Conservation (phyloP, 2,797 vertebrate genomes). For the Chloroceryle inda region DNA sequence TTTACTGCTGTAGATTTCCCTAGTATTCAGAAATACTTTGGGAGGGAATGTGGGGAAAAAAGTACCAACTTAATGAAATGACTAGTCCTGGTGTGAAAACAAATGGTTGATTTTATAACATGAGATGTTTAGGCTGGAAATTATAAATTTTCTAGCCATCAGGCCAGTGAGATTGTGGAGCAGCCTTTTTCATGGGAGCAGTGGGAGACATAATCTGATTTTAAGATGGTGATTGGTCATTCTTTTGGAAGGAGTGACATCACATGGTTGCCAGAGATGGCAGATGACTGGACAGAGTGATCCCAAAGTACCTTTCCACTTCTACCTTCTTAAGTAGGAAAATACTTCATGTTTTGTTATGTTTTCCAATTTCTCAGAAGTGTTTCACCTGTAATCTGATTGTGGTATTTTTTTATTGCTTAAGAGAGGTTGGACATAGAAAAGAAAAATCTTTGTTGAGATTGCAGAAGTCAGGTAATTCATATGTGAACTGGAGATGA, state of each 20-base stretch:
- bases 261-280: not conserved
- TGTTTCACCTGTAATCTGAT: slow-evolving; percentile 25
- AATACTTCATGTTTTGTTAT: not conserved
- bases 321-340: slow-evolving; percentile 6
- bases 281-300: not conserved
- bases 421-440: slow-evolving; percentile 2
- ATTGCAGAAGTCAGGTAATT: slow-evolving; percentile 19
- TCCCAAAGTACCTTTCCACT: not conserved
- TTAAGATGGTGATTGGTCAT: not conserved
- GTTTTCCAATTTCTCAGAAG: slow-evolving; percentile 25
- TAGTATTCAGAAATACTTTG: not conserved
- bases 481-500: slow-evolving; percentile 31
- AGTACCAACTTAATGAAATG: not conserved
- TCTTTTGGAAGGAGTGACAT: not conserved
- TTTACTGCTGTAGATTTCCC: not conserved
- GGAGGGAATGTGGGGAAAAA: not conserved
- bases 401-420: slow-evolving; percentile 8
- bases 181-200: not conserved
- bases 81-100: not conserved
- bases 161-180: not conserved
- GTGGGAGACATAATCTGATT: not conserved
- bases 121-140: not conserved
- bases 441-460: slow-evolving; percentile 14
- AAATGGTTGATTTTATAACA: not conserved
- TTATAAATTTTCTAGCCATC: not conserved